Base-by-base conservation (phyloP, 2,113 vertebrate species). In the Microtus richardsoni region DNA sequence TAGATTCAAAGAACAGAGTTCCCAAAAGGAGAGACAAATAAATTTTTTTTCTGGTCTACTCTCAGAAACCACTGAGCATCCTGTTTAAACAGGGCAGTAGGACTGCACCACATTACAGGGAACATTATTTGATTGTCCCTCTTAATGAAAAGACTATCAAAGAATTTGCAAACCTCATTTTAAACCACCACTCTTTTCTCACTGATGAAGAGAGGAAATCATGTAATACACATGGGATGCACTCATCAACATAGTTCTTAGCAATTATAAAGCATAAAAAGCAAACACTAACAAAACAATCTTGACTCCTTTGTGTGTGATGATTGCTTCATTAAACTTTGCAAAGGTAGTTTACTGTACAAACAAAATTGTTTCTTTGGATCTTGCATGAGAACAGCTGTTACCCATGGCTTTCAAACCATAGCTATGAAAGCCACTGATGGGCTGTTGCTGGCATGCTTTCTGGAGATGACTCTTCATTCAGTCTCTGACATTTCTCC, bases 201-300 rank as follows among this genome's bases (percentile, higher is more conserved):
- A 83, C 28, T 73, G 36, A 78, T 39, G 9, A 92, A 94, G 58
- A 84, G 24, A 60, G 52, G 14, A 91, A 88, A 79, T 88, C 1
- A 3, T 88, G 28, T 77, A 26, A 66, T 88, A 30, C 88, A 89
- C 24, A 74, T 89, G 36, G 52, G 30, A 33, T 89, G 28, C 44
- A 90, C 16, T 33, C 24, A 91, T 84, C 52, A 60, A 54, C 16
- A 36, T 28, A 54, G 3, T 92, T 88, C 62, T 62, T 84, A 78
- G 33, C 14, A 19, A 94, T 82, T 86, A 79, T 92, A 58, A 70
- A 94, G 10, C 44, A 91, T 39, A 85, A 33, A 85, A 66, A 47
- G 62, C 17, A 7, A 62, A 91, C 9, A 85, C 44, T n/a, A 87
- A 28, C 49, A 82, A 92, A 73, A 47, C 4, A 87, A 66, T 83